These are phyloP conservation scores for Meda fulgida DNA, from an alignment of 2,797 vertebrate species.

Conservation along the genomic window DNA sequence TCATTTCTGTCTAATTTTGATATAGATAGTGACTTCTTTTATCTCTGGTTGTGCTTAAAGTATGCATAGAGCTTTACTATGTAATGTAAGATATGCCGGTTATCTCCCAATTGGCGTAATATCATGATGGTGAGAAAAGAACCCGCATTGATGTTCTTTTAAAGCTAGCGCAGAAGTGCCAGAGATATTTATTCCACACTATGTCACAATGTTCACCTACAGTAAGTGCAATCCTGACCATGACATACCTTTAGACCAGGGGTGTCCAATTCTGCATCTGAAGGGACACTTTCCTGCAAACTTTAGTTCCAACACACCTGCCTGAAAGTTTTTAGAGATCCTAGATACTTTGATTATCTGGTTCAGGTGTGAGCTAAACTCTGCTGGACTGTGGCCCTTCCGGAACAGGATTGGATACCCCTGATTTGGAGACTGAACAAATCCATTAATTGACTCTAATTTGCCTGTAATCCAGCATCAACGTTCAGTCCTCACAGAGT, in stretches of 20 bases:
- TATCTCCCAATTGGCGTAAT: conserved; percentile 23
- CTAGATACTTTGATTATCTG: not conserved
- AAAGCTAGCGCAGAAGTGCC: conserved; percentile 6
- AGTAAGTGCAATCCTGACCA: not conserved
- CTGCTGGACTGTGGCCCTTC: not conserved
- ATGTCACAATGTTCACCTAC: not conserved
- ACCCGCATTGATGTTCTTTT: not conserved
- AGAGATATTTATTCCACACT: not conserved
- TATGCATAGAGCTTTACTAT: conserved; percentile 11
- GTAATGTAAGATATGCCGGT: conserved; percentile 30
- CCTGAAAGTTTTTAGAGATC: not conserved
- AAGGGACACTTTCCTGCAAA: not conserved
- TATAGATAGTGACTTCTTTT: conserved; percentile 44
- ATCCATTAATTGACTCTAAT: not conserved
- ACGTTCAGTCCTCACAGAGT: not conserved
- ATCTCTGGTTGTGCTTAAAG: conserved; percentile 33
- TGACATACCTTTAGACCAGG: not conserved
- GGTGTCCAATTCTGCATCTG: not conserved
- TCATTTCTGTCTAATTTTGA: conserved; percentile 5
- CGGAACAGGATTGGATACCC: not conserved
- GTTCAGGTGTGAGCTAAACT: not conserved
- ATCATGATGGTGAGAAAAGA: conserved; percentile 10
- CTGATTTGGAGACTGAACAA: not conserved
- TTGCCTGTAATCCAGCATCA: not conserved
- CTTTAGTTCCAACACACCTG: not conserved